Percentiles rank a stretch among this genome's conserved stretches.
Evolutionary conservation across 2,888 invertebrate species (phyloP).

Genomic region (Lithophane ornitopus): DNA sequence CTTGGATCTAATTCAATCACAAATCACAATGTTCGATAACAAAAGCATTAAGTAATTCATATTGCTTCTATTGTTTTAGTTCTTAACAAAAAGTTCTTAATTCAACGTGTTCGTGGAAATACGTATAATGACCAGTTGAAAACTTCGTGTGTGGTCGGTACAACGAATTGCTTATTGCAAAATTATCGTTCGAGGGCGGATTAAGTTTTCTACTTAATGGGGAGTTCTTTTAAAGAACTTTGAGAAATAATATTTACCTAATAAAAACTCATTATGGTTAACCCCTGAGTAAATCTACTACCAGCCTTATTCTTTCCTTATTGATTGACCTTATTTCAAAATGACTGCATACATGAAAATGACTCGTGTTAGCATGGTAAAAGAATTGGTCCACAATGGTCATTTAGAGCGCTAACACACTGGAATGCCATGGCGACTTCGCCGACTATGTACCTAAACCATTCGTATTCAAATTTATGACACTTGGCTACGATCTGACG

Average conservation of each 20-base stretch:
- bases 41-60: constrained; percentile 21
- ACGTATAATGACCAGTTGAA: not conserved
- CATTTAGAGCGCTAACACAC: not conserved
- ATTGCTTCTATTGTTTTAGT: constrained; percentile 30
- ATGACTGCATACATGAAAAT: not conserved
- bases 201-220: too few relatives aligned
- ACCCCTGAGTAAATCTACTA: not conserved
- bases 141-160: not conserved
- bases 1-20: constrained; percentile 9
- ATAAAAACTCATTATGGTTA: not conserved
- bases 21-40: constrained; percentile 18
- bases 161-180: not conserved
- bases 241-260: not conserved
- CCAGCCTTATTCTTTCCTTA: too few relatives aligned
- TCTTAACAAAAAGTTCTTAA: constrained; percentile 34
- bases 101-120: constrained; percentile 6
- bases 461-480: too few relatives aligned
- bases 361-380: not conserved
- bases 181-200: not conserved
- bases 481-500: too few relatives aligned
- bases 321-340: not conserved
- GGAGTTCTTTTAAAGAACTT: not conserved
- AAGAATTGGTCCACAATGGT: not conserved
- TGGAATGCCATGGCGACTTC: too few relatives aligned
- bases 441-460: too few relatives aligned